Conservation (phyloP, 2,888 invertebrate genomes). For the Alloplasta piceator region DNA sequence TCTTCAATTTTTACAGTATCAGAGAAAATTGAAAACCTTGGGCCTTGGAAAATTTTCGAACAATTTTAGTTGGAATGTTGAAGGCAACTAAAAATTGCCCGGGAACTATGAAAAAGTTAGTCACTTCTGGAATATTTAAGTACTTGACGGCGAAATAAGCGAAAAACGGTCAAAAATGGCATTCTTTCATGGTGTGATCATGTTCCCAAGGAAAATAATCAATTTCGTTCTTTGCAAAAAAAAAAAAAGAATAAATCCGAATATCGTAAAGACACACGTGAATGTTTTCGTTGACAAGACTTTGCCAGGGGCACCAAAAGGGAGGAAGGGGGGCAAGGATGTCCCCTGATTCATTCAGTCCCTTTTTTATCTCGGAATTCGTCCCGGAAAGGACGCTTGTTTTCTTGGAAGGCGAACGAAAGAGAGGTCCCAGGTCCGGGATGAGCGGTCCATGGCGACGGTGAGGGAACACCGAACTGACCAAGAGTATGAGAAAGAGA, state of each 20-base stretch:
- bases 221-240: not conserved
- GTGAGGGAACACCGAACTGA: constrained; percentile 57
- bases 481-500: constrained; percentile 36
- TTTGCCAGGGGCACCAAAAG: not conserved
- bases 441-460: constrained; percentile 59
- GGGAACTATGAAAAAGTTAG: too few species aligned
- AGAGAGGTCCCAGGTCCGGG: constrained; percentile 35
- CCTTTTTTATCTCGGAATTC: constrained; percentile 82
- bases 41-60: too few species aligned
- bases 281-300: not conserved
- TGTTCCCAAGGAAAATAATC: not conserved
- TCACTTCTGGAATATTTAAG: too few species aligned
- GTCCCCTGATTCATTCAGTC: constrained; percentile 83
- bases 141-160: too few species aligned
- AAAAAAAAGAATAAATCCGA: not conserved
- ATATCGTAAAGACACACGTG: not conserved
- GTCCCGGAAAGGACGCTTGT: constrained; percentile 83
- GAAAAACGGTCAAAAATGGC: too few species aligned
- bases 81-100: too few species aligned
- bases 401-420: constrained; percentile 80
- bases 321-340: constrained; percentile 62
- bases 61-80: too few species aligned
- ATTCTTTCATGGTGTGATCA: too few species aligned
- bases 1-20: too few species aligned
- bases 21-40: too few species aligned